Evolutionary conservation across 2,113 vertebrate genomes (phyloP), one percentile per base, ranked within the genome.

Genomic region (Procavia capensis): DNA sequence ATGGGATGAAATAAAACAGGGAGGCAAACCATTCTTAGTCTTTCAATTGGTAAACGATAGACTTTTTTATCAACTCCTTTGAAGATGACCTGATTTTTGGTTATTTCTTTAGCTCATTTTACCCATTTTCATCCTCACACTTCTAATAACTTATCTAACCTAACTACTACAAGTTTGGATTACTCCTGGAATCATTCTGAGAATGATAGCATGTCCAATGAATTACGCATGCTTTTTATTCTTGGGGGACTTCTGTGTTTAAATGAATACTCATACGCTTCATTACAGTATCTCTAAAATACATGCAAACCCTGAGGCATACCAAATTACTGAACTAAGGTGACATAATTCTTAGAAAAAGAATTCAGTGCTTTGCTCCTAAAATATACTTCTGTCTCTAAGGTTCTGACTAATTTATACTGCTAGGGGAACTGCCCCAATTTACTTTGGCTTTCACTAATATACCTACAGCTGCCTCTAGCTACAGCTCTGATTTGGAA

Each of bases 321-420:
- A 95, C 94, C 92, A 96, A 97, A 98, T 97, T 97, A 97, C 96
- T 96, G 97, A 97, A 97, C 97, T 97, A 98, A 97, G 96, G 97
- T 97, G 97, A 96, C 97, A 96, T 98, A 97, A 98, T 97, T 98
- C 96, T 95, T 85, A 95, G 96, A 92, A 95, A 97, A 95, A 91
- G 90, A 97, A 83, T 95, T 94, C 88, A 95, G 75, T 72, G 70
- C 88, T 79, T 92, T n/a, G 34, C 81, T 97, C 94, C 88, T 68
- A 95, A 97, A 98, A 97, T 97, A 96, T 76, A 96, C 79, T 78
- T 70, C 34, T 91, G 95, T 97, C 97, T 96, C 97, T 68, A 89
- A 96, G 96, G 96, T 96, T 97, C 91, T 96, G 79, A 96, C 95
- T 98, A 98, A 97, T 97, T 97, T 94, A 97, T 96, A 95, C 59